Evolutionary conservation across 2,888 invertebrate species (phyloP), one percentile per base, ranked within the genome.

Genomic region (Gerosis bhagava): DNA sequence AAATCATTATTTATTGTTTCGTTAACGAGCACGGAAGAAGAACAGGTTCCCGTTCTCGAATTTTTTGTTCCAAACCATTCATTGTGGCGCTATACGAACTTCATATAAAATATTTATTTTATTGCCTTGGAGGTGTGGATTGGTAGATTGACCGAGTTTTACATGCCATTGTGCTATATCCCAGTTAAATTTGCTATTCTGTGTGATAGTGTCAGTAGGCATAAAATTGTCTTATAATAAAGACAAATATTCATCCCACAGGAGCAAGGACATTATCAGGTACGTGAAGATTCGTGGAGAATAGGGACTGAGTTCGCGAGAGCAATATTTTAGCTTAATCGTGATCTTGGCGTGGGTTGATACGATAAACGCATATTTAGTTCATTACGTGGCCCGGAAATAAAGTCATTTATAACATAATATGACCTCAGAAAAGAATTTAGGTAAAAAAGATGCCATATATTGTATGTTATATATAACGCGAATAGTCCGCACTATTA

Each of bases 1-100:
- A 74, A 80, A 82, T 80, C 76, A 82, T 83, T 83, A 81, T 81
- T 82, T 83, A 83, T 84, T 81, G 79, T 84, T 81, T 79, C 79
- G 79, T 75, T 83, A 83, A 83, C 82, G 81, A 83, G 80, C 77
- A 66, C 62, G 68, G 72, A 69, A 76, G 73, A 73, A 77, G 73
- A 65, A 67, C 58, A 66, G 62, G 24, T 26, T 34, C 8, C 12
- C 11, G 17, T 22, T 25, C 34, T 12, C 51, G 51, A 44, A 41
- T 43, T 43, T 43, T 13, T 13, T 16, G 25, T 24, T 28, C 10
- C 11, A 32, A 24, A 39, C 5, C 26, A 12, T 12, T 19, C 17
- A 39, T 24, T 7, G 26, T 16, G 26, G 12, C n/a, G n/a, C n/a
- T n/a, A n/a, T n/a, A n/a, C n/a, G n/a, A n/a, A n/a, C n/a, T n/a